These are phyloP conservation scores for Harpagoxenus sublaevis DNA, from an alignment of 2,888 invertebrate genomes.

Conservation along the genomic window DNA sequence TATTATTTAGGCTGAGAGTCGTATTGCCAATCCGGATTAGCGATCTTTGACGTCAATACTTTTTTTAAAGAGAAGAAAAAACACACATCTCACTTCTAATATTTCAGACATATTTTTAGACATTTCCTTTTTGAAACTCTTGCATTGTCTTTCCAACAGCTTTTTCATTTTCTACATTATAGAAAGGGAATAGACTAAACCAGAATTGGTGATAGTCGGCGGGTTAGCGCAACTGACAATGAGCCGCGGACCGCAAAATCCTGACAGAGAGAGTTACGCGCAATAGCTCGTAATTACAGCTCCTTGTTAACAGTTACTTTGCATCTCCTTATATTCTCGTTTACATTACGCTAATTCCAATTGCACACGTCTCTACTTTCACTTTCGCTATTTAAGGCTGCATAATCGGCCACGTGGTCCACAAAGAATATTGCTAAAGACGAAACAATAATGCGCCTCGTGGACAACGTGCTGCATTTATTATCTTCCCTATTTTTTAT, in stretches of 20 bases:
- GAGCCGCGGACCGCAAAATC: neutral
- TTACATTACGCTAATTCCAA: slow-evolving; percentile 49
- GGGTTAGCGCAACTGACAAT: neutral
- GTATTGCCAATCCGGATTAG: neutral
- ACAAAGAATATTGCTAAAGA: slow-evolving; percentile 55
- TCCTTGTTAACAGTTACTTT: slow-evolving; percentile 12
- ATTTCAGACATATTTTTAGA: slow-evolving; percentile 1
- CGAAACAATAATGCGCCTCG: slow-evolving; percentile 44
- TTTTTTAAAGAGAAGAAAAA: neutral
- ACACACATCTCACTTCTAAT: neutral
- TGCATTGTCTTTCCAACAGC: neutral
- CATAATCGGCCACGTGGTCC: slow-evolving; percentile 57
- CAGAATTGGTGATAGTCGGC: neutral
- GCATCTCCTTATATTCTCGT: neutral
- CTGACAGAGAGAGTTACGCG: neutral
- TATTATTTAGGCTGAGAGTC: neutral
- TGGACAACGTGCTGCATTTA: slow-evolving; percentile 46
- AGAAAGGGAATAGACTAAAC: neutral
- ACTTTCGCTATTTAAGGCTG: slow-evolving; percentile 69
- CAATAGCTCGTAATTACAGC: neutral
- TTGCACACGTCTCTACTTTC: slow-evolving; percentile 49
- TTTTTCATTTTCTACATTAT: neutral
- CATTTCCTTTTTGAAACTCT: neutral
- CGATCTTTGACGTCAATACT: neutral
- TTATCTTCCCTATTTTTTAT: neutral